Evolutionary conservation across 2,113 vertebrate species (phyloP), one percentile per base, ranked within the genome.

Genomic region (Hippocampus mohnikei): DNA sequence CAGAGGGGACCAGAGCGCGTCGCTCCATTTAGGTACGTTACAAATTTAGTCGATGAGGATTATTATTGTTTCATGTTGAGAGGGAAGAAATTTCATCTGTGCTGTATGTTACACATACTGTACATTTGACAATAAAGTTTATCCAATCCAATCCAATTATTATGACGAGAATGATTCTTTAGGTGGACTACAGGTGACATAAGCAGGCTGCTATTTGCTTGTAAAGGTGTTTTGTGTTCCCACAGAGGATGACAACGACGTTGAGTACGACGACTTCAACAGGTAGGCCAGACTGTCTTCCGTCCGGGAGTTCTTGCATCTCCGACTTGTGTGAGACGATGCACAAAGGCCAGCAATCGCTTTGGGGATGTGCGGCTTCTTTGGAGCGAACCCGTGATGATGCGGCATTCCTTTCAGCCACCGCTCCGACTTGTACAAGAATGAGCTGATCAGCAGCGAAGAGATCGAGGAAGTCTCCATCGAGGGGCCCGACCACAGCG

Each of bases 391-490:
- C 18, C 15, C 2, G 1, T 5, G 37, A 21, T 9, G 21, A 21
- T 20, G 18, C 21, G 7, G 2, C 3, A 20, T 21, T 21, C 18
- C 16, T 71, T 74, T 23, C 53, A 96, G 95, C 70, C 95, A 96
- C 71, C 93, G 93, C 16, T 96, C 96, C 10, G 95, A 96, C 61
- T 92, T 94, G 48, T 92, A 90, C 0, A 89, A 76, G 88, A 95
- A 95, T 7, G 95, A 96, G 81, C 75, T 94, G 41, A 98, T 96
- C 65, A 94, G 97, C 44, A 94, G 94, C 0, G 96, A 98, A 84
- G 95, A 99, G 85, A 95, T 98, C 25, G 95, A 98, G 29, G 95
- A 96, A 42, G 87, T 95, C 20, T 98, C 95, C 55, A 88, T 94
- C 52, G 95, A 93, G 12, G 90, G 92, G 10, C 95, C 94, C 0